phyloP scores from a whole-genome alignment of 2,888 invertebrate species.

The Acronicta aceris region DNA sequence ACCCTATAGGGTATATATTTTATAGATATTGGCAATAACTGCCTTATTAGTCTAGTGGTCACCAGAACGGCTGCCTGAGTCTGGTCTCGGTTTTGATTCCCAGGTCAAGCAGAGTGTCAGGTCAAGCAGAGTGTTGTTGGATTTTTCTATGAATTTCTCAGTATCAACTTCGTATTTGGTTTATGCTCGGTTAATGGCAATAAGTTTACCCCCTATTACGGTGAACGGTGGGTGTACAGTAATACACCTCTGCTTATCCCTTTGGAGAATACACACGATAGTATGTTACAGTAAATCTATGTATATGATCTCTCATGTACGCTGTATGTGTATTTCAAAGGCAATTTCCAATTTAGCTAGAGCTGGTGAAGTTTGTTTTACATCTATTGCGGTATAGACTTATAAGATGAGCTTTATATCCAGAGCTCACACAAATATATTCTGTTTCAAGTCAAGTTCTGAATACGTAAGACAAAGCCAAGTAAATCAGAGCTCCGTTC shows the following conservation, averaged over 20 bases:
- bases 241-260: background rate
- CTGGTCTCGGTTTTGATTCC: no score
- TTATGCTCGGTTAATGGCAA: no score
- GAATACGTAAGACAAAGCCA: slow-evolving; percentile 19
- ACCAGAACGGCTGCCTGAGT: no score
- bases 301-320: slow-evolving; percentile 14
- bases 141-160: no score
- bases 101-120: background rate
- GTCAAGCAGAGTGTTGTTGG: background rate
- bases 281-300: no score
- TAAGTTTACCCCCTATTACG: no score
- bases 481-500: background rate
- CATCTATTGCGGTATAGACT: slow-evolving; percentile 38
- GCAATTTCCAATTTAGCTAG: slow-evolving; percentile 46
- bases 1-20: background rate
- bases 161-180: no score
- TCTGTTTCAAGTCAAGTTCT: slow-evolving; percentile 24
- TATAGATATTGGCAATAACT: no score
- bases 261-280: background rate
- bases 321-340: slow-evolving; percentile 37
- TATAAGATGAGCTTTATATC: slow-evolving; percentile 35
- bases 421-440: slow-evolving; percentile 31
- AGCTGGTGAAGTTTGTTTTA: slow-evolving; percentile 45
- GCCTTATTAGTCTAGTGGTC: no score
- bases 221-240: no score